Evolutionary conservation across 2,797 vertebrate species (phyloP).

Genomic region (Meda fulgida): DNA sequence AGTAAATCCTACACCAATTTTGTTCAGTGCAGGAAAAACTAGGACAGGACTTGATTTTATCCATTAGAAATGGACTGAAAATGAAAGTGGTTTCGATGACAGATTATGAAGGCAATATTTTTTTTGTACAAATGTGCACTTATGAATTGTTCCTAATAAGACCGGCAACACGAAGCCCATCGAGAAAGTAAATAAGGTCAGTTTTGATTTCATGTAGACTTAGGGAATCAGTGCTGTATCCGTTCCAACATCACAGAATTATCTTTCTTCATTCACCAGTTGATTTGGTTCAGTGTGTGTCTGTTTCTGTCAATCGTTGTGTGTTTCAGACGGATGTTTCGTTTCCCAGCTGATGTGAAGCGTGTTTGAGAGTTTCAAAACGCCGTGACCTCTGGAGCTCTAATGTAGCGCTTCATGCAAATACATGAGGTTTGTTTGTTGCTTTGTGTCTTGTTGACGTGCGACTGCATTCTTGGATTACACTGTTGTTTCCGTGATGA

Average conservation of each 20-base stretch:
- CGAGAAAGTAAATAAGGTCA: neutral
- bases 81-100: neutral
- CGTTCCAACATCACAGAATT: neutral
- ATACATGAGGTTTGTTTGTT: slow-evolving; percentile 12
- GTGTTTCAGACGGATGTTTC: neutral
- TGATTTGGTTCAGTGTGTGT: neutral
- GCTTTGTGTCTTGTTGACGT: neutral
- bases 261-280: neutral
- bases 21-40: neutral
- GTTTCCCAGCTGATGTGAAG: neutral
- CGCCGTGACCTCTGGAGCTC: neutral
- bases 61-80: neutral
- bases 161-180: neutral
- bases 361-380: slow-evolving; percentile 13
- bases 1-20: neutral
- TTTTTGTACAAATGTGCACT: neutral
- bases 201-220: neutral
- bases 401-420: slow-evolving; percentile 30
- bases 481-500: neutral
- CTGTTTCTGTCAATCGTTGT: neutral
- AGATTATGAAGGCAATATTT: neutral
- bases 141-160: neutral
- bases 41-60: neutral
- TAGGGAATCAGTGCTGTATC: neutral
- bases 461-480: neutral